A percentile compares a stretch with the other conserved stretches of the same genome.
Conservation (phyloP, 2,888 invertebrate genomes). For the Sarcophaga carnaria region DNA sequence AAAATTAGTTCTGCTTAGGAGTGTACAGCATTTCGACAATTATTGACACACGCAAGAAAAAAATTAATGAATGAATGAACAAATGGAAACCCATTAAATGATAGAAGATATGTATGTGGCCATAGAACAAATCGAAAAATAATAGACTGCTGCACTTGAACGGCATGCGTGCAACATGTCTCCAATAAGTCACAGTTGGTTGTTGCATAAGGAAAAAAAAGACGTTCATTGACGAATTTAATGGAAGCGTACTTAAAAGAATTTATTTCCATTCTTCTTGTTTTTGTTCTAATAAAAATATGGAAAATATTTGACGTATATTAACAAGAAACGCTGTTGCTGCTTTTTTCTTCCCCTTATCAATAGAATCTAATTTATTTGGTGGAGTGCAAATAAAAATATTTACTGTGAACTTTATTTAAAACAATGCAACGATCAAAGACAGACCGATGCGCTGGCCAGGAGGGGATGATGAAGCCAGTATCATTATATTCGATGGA, state of each 20-base stretch:
- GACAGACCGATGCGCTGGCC: too few species aligned
- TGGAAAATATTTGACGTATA: neutral
- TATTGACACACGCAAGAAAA: constrained; percentile 48
- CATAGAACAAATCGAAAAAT: constrained; percentile 25
- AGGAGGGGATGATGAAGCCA: too few species aligned
- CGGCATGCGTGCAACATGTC: constrained; percentile 44
- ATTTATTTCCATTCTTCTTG: neutral
- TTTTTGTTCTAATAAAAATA: neutral
- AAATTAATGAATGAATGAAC: neutral
- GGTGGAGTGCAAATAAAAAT: too few species aligned
- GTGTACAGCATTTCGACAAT: constrained; percentile 33
- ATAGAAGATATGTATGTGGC: neutral
- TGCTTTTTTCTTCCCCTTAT: too few species aligned
- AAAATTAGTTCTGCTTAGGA: constrained; percentile 41
- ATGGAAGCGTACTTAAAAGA: neutral
- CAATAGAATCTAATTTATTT: too few species aligned
- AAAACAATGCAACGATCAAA: too few species aligned
- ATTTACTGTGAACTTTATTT: too few species aligned
- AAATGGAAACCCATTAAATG: neutral
- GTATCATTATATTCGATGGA: too few species aligned
- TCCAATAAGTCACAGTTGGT: constrained; percentile 24
- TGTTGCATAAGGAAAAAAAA: constrained; percentile 12
- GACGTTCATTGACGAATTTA: constrained; percentile 3
- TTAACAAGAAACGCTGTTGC: too few species aligned
- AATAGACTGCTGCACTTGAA: neutral